Evolutionary conservation across 2,888 invertebrate genomes (phyloP), one percentile per base, ranked within the genome.

Genomic region (Cyclophora albipunctata): DNA sequence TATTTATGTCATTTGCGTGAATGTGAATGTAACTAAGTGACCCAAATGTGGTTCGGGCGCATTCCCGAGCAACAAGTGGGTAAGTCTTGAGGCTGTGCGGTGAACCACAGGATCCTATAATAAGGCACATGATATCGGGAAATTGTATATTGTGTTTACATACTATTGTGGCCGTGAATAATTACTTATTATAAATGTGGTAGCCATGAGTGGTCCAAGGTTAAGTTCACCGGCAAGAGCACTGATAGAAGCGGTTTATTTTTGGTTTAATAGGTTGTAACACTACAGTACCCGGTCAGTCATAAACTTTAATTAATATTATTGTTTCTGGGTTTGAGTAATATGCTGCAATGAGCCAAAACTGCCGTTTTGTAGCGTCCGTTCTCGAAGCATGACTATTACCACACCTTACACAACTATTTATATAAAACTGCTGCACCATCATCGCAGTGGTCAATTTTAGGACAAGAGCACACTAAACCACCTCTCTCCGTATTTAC

Each of bases 381-480:
- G 69, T 71, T 69, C 66, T 49, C 70, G 73, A 79, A 78, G 73
- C 78, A 82, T 78, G 76, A 69, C 75, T 71, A 64, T 81, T 78
- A 75, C 70, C 74, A 73, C 71, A 72, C 71, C 80, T 88, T 86
- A 80, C 88, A 80, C 84, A 87, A 88, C 79, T 71, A 63, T 78
- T 82, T 84, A 85, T 88, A 87, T 88, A 88, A 87, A 88, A 85
- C 82, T 82, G 78, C 78, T 73, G 81, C 78, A 70, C 74, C 73
- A 80, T 79, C 78, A 77, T 67, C 70, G 71, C 74, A 73, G 70
- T 73, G 69, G 80, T 69, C 81, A 84, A 84, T 85, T 75, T 77
- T 73, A 71, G 61, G 66, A 75, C 75, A 68, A 73, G 69, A 71
- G 71, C 66, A 75, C 61, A 58, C 58, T 59, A 64, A 61, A 53